phyloP scores from a whole-genome alignment of 2,888 invertebrate species.

The Falcaria lacertinaria region DNA sequence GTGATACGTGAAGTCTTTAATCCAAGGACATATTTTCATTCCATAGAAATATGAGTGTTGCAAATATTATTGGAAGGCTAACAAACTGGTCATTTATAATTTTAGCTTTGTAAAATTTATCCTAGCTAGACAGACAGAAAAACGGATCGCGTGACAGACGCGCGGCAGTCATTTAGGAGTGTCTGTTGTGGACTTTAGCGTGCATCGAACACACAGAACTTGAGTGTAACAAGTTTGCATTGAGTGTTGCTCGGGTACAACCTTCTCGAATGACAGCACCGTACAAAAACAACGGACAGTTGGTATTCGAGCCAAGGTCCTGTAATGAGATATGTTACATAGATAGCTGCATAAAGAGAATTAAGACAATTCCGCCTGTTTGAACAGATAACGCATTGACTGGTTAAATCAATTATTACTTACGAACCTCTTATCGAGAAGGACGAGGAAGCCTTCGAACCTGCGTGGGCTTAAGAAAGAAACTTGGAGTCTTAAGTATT shows the following conservation, averaged over 20 bases:
- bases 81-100: too few species aligned
- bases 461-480: neutral
- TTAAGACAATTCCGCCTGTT: slow-evolving; percentile 57
- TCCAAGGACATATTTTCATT: too few species aligned
- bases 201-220: slow-evolving; percentile 28
- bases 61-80: too few species aligned
- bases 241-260: slow-evolving; percentile 63
- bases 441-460: slow-evolving; percentile 9
- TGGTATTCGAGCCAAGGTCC: slow-evolving; percentile 77
- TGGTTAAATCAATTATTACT: slow-evolving; percentile 34
- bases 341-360: slow-evolving; percentile 60
- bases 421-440: slow-evolving; percentile 8
- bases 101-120: too few species aligned
- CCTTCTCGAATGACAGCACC: slow-evolving; percentile 76
- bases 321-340: slow-evolving; percentile 71
- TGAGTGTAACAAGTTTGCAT: slow-evolving; percentile 67
- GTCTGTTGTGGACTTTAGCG: slow-evolving; percentile 37
- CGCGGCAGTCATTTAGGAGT: slow-evolving; percentile 33
- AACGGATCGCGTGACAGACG: slow-evolving; percentile 30
- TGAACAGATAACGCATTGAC: slow-evolving; percentile 44
- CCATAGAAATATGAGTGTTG: too few species aligned
- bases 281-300: slow-evolving; percentile 72
- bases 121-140: slow-evolving; percentile 14
- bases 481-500: slow-evolving; percentile 8
- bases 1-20: too few species aligned